Evolutionary conservation across 1,140 invertebrate genomes (phyloP), one percentile per base, ranked within the genome.

Genomic region (Branchinecta lindahli): DNA sequence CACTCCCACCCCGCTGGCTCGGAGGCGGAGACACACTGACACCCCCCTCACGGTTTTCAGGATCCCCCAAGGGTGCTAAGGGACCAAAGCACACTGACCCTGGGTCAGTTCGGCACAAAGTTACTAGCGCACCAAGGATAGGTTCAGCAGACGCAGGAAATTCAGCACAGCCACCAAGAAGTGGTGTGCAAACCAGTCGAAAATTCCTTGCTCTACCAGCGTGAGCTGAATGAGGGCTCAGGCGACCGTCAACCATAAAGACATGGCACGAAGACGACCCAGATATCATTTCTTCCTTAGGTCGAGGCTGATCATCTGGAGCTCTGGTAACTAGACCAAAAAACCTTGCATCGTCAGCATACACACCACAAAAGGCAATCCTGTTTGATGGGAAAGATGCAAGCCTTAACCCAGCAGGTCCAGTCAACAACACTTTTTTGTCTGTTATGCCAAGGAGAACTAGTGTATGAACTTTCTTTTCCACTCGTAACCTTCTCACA

Each of bases 301-400:
- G 46, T 75, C 73, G 69, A 78, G 75, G 72, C 68, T 73, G n/a
- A 61, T 72, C 74, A 9, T 71, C 68, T 68, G 74, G 75, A 8
- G 88, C 87, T 73, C 87, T 87, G 0, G 93, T 96, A 0, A 96
- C 87, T 66, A 96, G 83, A 7, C 93, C 93, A 78, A 96, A 96
- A 79, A 92, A 95, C 66, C 91, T 83, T 74, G 91, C 87, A 75
- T 91, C 80, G 72, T 79, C 90, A 12, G 89, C 89, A 69, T 90
- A 89, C 4, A 90, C 88, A 72, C 91, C 93, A 73, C 92, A 92
- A 75, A 91, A 96, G 47, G 91, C 87, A 4, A 96, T 87, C 70
- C 91, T 83, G 70, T 91, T 86, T 0, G 88, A 87, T 0, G 90
- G 88, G 80, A 94, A 96, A 71, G 91, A 85, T 5, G 90, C 91